These are phyloP conservation scores for Listrodromus nycthemerus DNA, from an alignment of 2,888 invertebrate species.

Conservation along the genomic window DNA sequence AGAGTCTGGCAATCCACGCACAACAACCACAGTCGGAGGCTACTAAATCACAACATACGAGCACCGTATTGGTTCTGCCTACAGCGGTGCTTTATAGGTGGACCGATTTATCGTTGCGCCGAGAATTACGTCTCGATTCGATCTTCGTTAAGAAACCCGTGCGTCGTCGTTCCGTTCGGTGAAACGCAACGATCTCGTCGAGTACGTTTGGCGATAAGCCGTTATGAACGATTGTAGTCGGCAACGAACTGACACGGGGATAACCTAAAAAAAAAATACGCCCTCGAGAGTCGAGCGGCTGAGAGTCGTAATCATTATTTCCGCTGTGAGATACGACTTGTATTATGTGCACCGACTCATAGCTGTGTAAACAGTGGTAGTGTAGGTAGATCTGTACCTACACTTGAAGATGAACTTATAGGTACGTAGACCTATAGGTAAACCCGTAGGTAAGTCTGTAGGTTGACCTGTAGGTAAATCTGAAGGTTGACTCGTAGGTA, in stretches of 20 bases:
- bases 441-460: too few relatives aligned
- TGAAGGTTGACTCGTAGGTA: too few relatives aligned
- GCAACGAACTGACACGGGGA: background rate
- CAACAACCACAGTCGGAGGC: conserved; percentile 18
- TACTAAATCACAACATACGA: conserved; percentile 45
- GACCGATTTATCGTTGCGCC: conserved; percentile 8
- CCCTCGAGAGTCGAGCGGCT: background rate
- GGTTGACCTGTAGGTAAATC: too few relatives aligned
- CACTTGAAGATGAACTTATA: too few relatives aligned
- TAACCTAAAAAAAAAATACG: background rate
- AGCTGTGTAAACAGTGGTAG: too few relatives aligned
- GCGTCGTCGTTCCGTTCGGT: background rate
- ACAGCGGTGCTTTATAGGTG: background rate
- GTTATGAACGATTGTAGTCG: background rate
- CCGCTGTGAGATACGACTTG: background rate
- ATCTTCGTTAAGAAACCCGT: background rate
- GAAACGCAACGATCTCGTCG: background rate
- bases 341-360: background rate
- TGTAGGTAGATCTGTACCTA: too few relatives aligned
- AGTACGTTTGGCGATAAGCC: background rate
- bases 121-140: conserved; percentile 26
- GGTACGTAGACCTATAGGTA: too few relatives aligned
- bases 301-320: conserved; percentile 56
- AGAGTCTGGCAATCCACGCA: conserved; percentile 9
- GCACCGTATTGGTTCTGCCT: background rate